Conservation (phyloP, 2,888 invertebrate genomes). For the Cactoblastis cactorum region DNA sequence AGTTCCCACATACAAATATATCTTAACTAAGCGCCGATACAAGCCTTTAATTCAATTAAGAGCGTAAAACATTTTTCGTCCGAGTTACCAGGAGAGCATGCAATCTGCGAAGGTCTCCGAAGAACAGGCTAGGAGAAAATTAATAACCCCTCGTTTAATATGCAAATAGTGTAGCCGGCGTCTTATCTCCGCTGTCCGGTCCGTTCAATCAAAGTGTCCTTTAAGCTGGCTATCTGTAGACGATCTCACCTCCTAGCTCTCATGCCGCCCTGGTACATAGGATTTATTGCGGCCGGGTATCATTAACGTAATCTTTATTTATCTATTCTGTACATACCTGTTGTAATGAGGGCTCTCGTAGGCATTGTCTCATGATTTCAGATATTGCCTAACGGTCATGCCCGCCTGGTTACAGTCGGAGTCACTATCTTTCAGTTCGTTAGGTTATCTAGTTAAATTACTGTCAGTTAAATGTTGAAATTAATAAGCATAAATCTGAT, state of each 20-base stretch:
- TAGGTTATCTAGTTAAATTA: background rate
- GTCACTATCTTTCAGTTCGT: slow-evolving; percentile 6
- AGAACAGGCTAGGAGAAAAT: slow-evolving; percentile 46
- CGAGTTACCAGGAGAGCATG: slow-evolving; percentile 11
- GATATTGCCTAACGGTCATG: slow-evolving; percentile 8
- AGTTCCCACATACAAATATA: slow-evolving; percentile 5
- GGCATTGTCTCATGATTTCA: slow-evolving; percentile 6
- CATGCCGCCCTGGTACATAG: slow-evolving; percentile 56
- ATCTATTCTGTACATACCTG: slow-evolving; percentile 39
- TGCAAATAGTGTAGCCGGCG: slow-evolving; percentile 63
- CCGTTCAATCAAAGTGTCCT: slow-evolving; percentile 76
- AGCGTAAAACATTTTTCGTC: slow-evolving; percentile 15
- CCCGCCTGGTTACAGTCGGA: background rate
- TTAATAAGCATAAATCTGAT: background rate
- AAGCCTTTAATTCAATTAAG: slow-evolving; percentile 17
- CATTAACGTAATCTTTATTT: slow-evolving; percentile 53
- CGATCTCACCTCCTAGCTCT: slow-evolving; percentile 55
- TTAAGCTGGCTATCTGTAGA: slow-evolving; percentile 59
- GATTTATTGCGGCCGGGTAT: slow-evolving; percentile 59
- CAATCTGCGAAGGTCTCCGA: slow-evolving; percentile 24
- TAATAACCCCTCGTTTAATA: slow-evolving; percentile 74
- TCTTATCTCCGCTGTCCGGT: slow-evolving; percentile 69
- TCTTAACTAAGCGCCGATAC: slow-evolving; percentile 13
- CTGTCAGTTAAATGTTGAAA: background rate
- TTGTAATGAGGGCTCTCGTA: slow-evolving; percentile 25